Conservation (phyloP, 1,140 invertebrate species). For the Colletes latitarsis region DNA sequence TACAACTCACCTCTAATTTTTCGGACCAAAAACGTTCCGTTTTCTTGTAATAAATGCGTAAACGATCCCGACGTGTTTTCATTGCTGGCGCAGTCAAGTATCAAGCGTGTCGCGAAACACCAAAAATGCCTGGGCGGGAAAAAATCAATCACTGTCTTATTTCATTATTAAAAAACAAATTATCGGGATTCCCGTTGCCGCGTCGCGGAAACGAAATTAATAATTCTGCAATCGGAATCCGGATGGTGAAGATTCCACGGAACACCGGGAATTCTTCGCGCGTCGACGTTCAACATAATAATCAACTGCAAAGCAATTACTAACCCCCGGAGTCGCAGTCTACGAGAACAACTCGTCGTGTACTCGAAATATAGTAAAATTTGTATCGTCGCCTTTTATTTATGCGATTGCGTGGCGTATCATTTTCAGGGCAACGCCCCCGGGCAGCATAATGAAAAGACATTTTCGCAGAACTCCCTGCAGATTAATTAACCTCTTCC, state of each 20-base stretch:
- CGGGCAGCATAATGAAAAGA: background rate
- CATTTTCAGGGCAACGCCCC: constrained; percentile 7
- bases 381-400: background rate
- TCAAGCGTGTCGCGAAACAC: background rate
- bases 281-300: background rate
- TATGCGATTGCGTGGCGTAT: background rate
- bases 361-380: background rate
- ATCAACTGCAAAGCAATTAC: background rate
- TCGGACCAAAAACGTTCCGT: constrained; percentile 43
- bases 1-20: constrained; percentile 23
- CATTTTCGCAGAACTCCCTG: constrained; percentile 2
- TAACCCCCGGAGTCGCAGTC: no score
- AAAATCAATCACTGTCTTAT: background rate
- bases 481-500: constrained; percentile 25
- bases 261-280: background rate
- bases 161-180: background rate
- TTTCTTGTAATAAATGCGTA: constrained; percentile 50
- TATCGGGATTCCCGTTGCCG: background rate
- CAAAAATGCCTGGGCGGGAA: no score
- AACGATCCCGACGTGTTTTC: constrained; percentile 4
- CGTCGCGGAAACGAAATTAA: background rate
- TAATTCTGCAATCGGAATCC: background rate
- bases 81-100: background rate
- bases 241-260: background rate
- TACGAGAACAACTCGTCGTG: background rate